A percentile compares a stretch with the other conserved stretches of the same genome.
phyloP scores from a whole-genome alignment of 2,113 vertebrate species.

The Festucalex cinctus region DNA sequence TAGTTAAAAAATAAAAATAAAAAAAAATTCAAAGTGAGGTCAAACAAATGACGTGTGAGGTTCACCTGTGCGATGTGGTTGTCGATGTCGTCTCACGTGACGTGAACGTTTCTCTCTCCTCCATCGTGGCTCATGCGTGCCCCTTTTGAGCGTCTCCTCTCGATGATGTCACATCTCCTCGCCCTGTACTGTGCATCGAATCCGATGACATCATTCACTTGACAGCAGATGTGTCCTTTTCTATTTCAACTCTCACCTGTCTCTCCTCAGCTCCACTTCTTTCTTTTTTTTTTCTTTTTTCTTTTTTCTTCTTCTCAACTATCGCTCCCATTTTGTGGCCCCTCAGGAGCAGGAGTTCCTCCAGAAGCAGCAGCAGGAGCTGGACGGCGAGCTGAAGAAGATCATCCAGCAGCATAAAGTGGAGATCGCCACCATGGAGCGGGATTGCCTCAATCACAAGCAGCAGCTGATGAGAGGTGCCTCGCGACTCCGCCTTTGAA shows the following conservation, averaged over 20 bases:
- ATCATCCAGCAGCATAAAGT: constrained; percentile 98
- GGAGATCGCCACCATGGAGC: constrained; percentile 92
- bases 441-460: constrained; percentile 94
- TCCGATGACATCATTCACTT: constrained; percentile 7
- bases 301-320: background rate
- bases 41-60: constrained; percentile 1
- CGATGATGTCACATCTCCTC: constrained; percentile 51
- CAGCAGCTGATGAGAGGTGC: constrained; percentile 97
- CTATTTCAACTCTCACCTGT: constrained; percentile 24
- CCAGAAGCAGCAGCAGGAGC: constrained; percentile 95
- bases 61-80: constrained; percentile 20
- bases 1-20: background rate
- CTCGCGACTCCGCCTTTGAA: no score
- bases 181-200: constrained; percentile 39
- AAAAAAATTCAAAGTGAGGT: background rate
- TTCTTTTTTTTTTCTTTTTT: background rate
- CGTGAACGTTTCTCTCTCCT: constrained; percentile 37
- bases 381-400: constrained; percentile 93
- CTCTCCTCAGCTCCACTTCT: background rate
- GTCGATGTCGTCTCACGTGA: constrained; percentile 48
- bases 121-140: constrained; percentile 62
- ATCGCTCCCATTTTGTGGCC: constrained; percentile 16
- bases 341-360: constrained; percentile 96
- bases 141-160: constrained; percentile 55
- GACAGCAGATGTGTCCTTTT: constrained; percentile 11